Conservation (phyloP, 2,113 vertebrate genomes). For the Protomyctophum bolini region DNA sequence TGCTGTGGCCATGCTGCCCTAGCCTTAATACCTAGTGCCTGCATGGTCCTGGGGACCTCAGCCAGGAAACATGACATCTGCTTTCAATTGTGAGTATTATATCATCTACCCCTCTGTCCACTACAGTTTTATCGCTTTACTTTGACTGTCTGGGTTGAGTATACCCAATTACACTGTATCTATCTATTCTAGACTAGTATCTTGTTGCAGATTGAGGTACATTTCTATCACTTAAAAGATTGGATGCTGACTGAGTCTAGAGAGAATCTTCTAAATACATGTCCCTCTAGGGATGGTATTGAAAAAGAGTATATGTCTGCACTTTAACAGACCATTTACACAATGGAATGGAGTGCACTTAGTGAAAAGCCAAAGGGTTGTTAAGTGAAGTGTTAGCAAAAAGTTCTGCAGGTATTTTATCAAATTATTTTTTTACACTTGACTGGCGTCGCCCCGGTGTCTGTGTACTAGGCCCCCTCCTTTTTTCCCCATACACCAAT, state of each 20-base stretch:
- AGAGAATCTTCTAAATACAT: slow-evolving; percentile 22
- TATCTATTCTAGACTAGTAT: slow-evolving; percentile 17
- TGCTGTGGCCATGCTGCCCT: slow-evolving; percentile 41
- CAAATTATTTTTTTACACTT: too few relatives aligned
- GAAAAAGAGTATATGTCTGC: slow-evolving; percentile 18
- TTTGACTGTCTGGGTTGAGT: slow-evolving; percentile 54
- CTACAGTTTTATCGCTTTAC: slow-evolving; percentile 50
- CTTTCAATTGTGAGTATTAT: slow-evolving; percentile 66
- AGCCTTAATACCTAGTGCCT: slow-evolving; percentile 18
- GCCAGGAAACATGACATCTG: slow-evolving; percentile 75
- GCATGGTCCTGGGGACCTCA: slow-evolving; percentile 48
- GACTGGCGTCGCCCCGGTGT: too few relatives aligned
- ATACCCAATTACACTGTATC: slow-evolving; percentile 47
- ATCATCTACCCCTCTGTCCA: slow-evolving; percentile 27
- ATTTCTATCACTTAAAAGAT: slow-evolving; percentile 19
- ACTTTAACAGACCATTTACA: slow-evolving; percentile 22
- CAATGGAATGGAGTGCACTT: slow-evolving; percentile 14
- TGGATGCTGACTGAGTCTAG: slow-evolving; percentile 45
- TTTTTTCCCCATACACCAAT: too few relatives aligned
- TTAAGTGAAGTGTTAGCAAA: neutral
- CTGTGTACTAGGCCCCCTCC: too few relatives aligned
- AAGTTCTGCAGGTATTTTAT: too few relatives aligned
- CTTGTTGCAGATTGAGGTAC: slow-evolving; percentile 39
- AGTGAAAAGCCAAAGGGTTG: slow-evolving; percentile 1
- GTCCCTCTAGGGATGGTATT: slow-evolving; percentile 5